A percentile compares a stretch with the other conserved stretches of the same genome.
phyloP scores from a whole-genome alignment of 2,888 invertebrate genomes.

The Zonitis immaculata region DNA sequence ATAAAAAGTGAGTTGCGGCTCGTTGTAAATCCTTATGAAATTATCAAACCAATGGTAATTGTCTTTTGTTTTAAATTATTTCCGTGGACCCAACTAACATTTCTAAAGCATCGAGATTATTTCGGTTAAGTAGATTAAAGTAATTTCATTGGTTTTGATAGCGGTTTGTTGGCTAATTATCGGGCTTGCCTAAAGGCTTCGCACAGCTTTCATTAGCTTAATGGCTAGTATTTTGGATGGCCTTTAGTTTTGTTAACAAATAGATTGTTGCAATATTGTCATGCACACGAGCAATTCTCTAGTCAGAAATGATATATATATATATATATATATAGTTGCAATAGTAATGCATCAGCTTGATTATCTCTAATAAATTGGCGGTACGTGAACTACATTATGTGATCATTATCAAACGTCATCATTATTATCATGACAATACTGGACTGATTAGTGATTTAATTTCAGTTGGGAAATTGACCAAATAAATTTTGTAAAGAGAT shows the following conservation, averaged over 20 bases:
- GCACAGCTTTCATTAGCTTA: constrained; percentile 44
- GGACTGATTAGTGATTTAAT: background rate
- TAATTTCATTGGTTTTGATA: constrained; percentile 43
- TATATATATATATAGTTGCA: background rate
- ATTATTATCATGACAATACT: background rate
- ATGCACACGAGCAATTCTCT: background rate
- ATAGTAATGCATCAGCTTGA: background rate
- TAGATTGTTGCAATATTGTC: background rate
- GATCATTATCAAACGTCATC: too few relatives aligned
- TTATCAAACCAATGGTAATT: constrained; percentile 31
- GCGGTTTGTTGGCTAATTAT: constrained; percentile 48
- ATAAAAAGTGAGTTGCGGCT: constrained; percentile 12
- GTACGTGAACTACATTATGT: background rate
- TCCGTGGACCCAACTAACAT: too few relatives aligned
- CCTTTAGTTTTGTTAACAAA: background rate
- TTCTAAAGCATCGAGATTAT: constrained; percentile 44
- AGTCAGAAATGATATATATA: background rate
- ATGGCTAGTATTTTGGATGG: constrained; percentile 24
- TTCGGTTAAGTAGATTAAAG: constrained; percentile 45
- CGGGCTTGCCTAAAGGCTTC: constrained; percentile 41
- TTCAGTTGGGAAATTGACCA: background rate
- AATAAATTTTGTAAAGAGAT: too few relatives aligned
- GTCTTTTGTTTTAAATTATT: too few relatives aligned
- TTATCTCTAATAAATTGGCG: background rate
- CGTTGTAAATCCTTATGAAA: constrained; percentile 39